Percentiles rank a stretch among this genome's conserved stretches.
Conservation (phyloP, 2,888 invertebrate species). For the Candidula unifasciata region DNA sequence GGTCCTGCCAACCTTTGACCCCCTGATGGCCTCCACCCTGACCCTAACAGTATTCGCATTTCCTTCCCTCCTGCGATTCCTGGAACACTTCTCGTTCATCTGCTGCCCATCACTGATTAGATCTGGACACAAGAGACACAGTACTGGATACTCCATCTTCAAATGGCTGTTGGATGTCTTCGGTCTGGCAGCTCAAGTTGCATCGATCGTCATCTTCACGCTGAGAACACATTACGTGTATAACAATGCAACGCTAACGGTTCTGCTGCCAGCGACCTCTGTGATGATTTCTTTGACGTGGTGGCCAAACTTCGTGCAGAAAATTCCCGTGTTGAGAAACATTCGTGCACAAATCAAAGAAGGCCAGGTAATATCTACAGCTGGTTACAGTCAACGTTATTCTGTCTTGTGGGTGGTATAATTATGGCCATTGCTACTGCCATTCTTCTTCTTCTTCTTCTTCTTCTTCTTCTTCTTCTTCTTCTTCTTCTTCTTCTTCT, state of each 20-base stretch:
- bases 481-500: too few relatives aligned
- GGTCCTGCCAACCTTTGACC: constrained; percentile 65
- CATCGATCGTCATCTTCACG: constrained; percentile 57
- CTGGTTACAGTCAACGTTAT: too few relatives aligned
- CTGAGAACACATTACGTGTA: constrained; percentile 27
- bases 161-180: constrained; percentile 52
- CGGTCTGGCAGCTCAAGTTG: constrained; percentile 56
- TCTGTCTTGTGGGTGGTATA: too few relatives aligned
- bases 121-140: not conserved
- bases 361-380: constrained; percentile 25
- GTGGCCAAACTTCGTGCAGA: constrained; percentile 96
- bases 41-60: constrained; percentile 57
- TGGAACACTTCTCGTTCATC: constrained; percentile 40
- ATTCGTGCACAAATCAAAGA: constrained; percentile 24
- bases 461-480: too few relatives aligned
- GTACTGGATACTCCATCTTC: constrained; percentile 16
- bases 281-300: constrained; percentile 93
- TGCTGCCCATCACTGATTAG: not conserved
- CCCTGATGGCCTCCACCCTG: constrained; percentile 59
- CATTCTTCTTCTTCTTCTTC: too few relatives aligned
- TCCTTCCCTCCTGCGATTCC: constrained; percentile 59
- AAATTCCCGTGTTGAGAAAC: constrained; percentile 40
- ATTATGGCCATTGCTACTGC: too few relatives aligned
- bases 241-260: constrained; percentile 80
- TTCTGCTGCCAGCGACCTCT: constrained; percentile 86